Base-by-base conservation (phyloP, 2,888 invertebrate genomes). In the Melikaiella ostensackeni region DNA sequence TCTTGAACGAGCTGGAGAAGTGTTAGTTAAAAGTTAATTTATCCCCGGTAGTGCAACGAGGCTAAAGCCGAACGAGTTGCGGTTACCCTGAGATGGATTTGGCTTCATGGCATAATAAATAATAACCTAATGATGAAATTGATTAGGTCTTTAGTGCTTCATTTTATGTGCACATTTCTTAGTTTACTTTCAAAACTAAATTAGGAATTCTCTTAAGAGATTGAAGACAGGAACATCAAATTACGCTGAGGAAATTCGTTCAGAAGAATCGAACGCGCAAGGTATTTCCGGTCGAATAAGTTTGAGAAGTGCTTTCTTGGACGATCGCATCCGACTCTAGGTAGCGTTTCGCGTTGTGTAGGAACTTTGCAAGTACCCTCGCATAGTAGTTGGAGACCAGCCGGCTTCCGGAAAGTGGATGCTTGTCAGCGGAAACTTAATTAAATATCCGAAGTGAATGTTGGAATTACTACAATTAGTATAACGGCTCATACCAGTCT, bases 371-470 rank as follows among this genome's bases (percentile, higher is more conserved):
- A 70, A 70, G 70, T 70, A 70, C n/a, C 21, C 63, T 63, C 55
- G 55, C 55, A 21, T 55, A 55, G 27, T 77, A 74, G 74, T 50
- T 73, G 70, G 77, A 64, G 70, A 70, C 64, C 76, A 77, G 77
- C 70, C 76, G 81, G 81, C 80, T 82, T 80, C 85, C 82, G 85
- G 84, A 86, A 85, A 87, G 88, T 88, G 86, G 89, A 89, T 89
- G 87, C 89, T 89, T 89, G 89, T 89, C 89, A 88, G 88, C 88
- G 86, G 90, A 91, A 91, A 91, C 91, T 91, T 91, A 91, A 91
- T 91, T 91, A 91, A 91, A 91, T 91, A 91, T 90, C 91, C 88
- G 89, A 91, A 90, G 90, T 90, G 90, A 89, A 90, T 88, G 87
- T 87, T 86, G 87, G 87, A 90, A 91, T 91, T 90, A 90, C 91